Conservation (phyloP, 2,888 invertebrate species). For the Tubulanus polymorphus region DNA sequence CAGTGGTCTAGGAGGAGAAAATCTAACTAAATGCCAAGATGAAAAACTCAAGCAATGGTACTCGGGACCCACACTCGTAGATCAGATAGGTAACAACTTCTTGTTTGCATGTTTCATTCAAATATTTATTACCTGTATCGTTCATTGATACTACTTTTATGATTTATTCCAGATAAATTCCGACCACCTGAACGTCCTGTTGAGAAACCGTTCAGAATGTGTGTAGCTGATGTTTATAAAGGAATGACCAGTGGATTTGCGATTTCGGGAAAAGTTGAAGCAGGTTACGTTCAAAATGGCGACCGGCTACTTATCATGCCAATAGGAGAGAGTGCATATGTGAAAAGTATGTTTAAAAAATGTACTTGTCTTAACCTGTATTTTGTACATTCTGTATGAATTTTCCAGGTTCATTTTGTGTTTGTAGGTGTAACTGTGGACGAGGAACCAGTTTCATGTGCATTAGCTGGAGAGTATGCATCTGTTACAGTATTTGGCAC, state of each 20-base stretch:
- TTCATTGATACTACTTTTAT: not conserved
- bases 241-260: conserved; percentile 81
- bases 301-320: conserved; percentile 87
- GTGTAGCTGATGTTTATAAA: conserved; percentile 93
- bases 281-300: conserved; percentile 79
- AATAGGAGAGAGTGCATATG: conserved; percentile 73
- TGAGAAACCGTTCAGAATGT: conserved; percentile 77
- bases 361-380: too few relatives aligned
- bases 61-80: conserved; percentile 75
- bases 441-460: conserved; percentile 66
- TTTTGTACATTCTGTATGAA: too few relatives aligned
- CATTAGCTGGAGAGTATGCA: conserved; percentile 93
- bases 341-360: conserved; percentile 71
- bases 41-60: conserved; percentile 69
- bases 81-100: conserved; percentile 73
- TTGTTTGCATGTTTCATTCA: too few relatives aligned
- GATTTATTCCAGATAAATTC: conserved; percentile 39
- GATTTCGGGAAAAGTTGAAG: conserved; percentile 86
- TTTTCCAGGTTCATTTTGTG: too few relatives aligned
- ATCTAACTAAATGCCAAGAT: conserved; percentile 69
- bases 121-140: too few relatives aligned
- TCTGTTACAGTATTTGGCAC: conserved; percentile 75
- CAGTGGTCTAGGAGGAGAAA: conserved; percentile 94
- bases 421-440: conserved; percentile 64
- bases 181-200: conserved; percentile 78